Evolutionary conservation across 2,113 vertebrate species (phyloP).

Genomic region (Dicentrarchus labrax): DNA sequence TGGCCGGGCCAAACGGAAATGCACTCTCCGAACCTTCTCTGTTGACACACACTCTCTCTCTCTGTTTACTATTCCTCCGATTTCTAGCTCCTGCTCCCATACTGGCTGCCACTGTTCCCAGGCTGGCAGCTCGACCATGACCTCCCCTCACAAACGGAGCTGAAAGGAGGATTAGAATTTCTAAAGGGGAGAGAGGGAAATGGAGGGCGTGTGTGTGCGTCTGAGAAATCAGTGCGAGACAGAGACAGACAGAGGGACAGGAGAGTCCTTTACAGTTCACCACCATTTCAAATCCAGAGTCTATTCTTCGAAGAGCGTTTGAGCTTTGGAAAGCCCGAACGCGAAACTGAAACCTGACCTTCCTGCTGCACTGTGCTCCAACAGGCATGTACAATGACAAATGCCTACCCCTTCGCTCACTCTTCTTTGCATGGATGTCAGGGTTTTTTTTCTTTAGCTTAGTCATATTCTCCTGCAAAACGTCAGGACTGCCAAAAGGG

Average conservation of each 20-base stretch:
- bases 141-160: constrained; percentile 54
- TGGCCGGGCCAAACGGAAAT: constrained; percentile 32
- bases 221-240: constrained; percentile 28
- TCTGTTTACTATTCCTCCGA: constrained; percentile 56
- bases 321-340: constrained; percentile 32
- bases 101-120: constrained; percentile 59
- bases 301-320: constrained; percentile 52
- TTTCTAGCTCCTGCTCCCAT: constrained; percentile 31
- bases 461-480: constrained; percentile 24
- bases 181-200: constrained; percentile 31
- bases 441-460: constrained; percentile 9
- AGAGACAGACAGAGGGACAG: constrained; percentile 30
- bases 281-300: constrained; percentile 33
- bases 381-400: constrained; percentile 46
- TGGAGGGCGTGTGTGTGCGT: not conserved
- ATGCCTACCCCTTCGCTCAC: constrained; percentile 2
- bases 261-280: constrained; percentile 42
- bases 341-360: constrained; percentile 59
- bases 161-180: constrained; percentile 65
- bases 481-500: constrained; percentile 17
- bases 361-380: constrained; percentile 35
- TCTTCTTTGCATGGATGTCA: constrained; percentile 17
- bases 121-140: constrained; percentile 61
- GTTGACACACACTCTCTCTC: constrained; percentile 53
- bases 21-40: constrained; percentile 16